Conservation (phyloP, 2,888 invertebrate species). For the Lepas anatifera region DNA sequence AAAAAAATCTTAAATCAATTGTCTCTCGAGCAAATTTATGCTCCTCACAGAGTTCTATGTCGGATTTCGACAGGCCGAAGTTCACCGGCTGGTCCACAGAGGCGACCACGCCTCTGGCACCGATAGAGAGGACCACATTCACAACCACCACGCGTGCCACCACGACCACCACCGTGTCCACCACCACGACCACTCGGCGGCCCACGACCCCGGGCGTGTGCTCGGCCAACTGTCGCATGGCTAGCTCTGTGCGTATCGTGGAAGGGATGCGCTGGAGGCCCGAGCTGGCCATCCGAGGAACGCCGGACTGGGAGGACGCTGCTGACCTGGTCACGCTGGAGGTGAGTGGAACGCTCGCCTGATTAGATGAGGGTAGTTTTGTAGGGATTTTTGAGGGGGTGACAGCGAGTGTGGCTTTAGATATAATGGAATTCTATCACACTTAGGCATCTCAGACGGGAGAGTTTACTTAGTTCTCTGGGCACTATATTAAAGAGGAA, state of each 20-base stretch:
- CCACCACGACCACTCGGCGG: conserved; percentile 21
- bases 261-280: conserved; percentile 24
- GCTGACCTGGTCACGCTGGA: conserved; percentile 22
- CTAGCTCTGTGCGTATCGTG: conserved; percentile 21
- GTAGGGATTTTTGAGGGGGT: too few relatives aligned
- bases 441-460: too few relatives aligned
- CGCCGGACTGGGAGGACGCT: conserved; percentile 22
- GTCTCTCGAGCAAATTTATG: too few relatives aligned
- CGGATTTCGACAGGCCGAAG: conserved; percentile 15
- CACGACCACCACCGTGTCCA: conserved; percentile 24
- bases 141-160: conserved; percentile 12
- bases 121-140: too few relatives aligned
- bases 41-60: too few relatives aligned
- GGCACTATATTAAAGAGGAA: too few relatives aligned
- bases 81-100: conserved; percentile 19
- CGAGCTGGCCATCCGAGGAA: conserved; percentile 23
- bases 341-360: conserved; percentile 2
- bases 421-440: too few relatives aligned
- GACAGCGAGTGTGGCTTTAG: too few relatives aligned
- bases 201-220: conserved; percentile 24
- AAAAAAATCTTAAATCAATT: too few relatives aligned
- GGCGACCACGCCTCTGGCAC: background rate
- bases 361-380: too few relatives aligned
- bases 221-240: conserved; percentile 22
- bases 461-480: too few relatives aligned